These are phyloP conservation scores for Zaprionus lachaisei DNA, from an alignment of 1,140 invertebrate genomes.

Conservation along the genomic window DNA sequence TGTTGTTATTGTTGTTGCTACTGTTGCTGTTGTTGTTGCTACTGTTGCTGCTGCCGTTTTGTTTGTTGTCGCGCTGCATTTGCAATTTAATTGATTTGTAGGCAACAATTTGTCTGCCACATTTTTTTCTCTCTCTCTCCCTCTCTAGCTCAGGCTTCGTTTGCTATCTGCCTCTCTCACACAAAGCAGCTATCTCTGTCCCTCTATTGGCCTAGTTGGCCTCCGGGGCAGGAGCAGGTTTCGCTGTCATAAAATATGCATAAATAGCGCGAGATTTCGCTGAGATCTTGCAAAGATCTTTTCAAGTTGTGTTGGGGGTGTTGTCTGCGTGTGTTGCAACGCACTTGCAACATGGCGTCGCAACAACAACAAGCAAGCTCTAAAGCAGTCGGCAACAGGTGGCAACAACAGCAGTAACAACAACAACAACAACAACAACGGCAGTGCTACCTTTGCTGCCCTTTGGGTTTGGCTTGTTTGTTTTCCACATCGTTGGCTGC, in stretches of 20 bases:
- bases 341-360: neutral
- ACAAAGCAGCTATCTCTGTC: neutral
- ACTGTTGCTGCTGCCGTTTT: conserved; percentile 46
- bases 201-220: conserved; percentile 1
- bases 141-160: neutral
- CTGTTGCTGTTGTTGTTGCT: neutral
- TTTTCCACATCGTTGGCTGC: conserved; percentile 8
- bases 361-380: conserved; percentile 3
- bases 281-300: conserved; percentile 2
- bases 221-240: neutral
- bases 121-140: conserved; percentile 15
- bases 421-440: neutral
- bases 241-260: conserved; percentile 5
- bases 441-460: conserved; percentile 12
- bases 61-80: conserved; percentile 78
- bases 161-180: conserved; percentile 37
- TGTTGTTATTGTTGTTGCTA: neutral
- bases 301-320: conserved; percentile 1
- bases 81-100: conserved; percentile 83
- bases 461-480: conserved; percentile 9
- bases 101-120: conserved; percentile 80
- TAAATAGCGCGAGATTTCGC: conserved; percentile 7
- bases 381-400: conserved; percentile 1
- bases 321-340: conserved; percentile 16
- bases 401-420: conserved; percentile 35